A percentile compares a stretch with the other conserved stretches of the same genome.
phyloP scores from a whole-genome alignment of 2,888 invertebrate genomes.

The Microchrysa polita region DNA sequence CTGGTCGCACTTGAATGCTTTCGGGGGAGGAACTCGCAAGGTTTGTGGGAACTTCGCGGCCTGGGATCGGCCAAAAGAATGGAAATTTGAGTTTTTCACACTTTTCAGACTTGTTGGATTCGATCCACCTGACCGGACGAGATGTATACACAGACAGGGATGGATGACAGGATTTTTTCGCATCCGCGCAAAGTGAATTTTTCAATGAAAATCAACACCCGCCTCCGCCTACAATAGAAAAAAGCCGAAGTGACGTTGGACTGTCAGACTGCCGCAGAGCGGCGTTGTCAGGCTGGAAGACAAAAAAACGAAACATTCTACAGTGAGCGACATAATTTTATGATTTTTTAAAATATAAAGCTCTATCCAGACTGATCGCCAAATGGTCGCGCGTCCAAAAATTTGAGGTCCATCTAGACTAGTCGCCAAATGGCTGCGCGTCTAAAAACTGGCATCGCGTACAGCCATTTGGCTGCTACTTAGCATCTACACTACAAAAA shows the following conservation, averaged over 20 bases:
- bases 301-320: no score
- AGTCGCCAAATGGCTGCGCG: no score
- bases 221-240: conserved; percentile 21
- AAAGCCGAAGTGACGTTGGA: conserved; percentile 27
- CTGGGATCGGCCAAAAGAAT: not conserved
- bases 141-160: not conserved
- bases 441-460: no score
- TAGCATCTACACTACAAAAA: no score
- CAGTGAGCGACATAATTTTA: no score
- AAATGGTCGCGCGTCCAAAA: no score
- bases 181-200: conserved; percentile 24
- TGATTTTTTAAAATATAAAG: no score
- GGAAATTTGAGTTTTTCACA: not conserved
- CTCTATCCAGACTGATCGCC: no score
- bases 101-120: no score
- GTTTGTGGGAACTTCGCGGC: not conserved
- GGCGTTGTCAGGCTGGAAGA: not conserved
- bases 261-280: not conserved
- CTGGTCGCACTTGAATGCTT: not conserved
- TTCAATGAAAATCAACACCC: conserved; percentile 7
- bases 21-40: not conserved
- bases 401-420: no score
- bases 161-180: conserved; percentile 21
- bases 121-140: no score
- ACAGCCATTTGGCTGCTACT: no score